Evolutionary conservation across 2,113 vertebrate species (phyloP).

Genomic region (Xiphophorus couchianus): DNA sequence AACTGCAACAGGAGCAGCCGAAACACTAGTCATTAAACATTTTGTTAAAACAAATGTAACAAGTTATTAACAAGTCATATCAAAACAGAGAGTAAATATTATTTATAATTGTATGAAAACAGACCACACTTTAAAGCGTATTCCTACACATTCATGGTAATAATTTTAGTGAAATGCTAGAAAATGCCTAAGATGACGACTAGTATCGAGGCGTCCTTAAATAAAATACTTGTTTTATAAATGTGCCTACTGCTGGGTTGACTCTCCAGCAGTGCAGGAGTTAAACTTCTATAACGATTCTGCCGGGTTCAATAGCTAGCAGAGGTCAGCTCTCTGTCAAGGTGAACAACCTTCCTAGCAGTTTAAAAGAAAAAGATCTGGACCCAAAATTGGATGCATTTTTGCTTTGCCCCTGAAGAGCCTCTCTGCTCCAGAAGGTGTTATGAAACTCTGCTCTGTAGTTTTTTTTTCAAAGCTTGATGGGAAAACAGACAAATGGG

Average conservation of each 20-base stretch:
- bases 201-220: slow-evolving; percentile 9
- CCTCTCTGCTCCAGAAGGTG: neutral
- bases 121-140: too few relatives aligned
- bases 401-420: neutral
- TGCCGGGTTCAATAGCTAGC: slow-evolving; percentile 3
- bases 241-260: slow-evolving; percentile 10
- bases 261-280: slow-evolving; percentile 4
- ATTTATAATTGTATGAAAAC: too few relatives aligned
- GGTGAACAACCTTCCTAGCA: neutral
- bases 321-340: neutral
- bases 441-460: neutral
- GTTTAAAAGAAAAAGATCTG: neutral
- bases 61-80: neutral
- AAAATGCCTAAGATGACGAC: neutral
- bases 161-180: neutral
- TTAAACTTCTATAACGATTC: slow-evolving; percentile 16
- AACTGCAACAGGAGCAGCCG: neutral
- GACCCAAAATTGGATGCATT: slow-evolving; percentile 1
- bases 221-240: slow-evolving; percentile 30
- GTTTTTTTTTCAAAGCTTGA: neutral
- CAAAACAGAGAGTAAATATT: neutral
- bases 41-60: neutral
- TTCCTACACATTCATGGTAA: too few relatives aligned
- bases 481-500: neutral
- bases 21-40: neutral